A percentile compares a stretch with the other conserved stretches of the same genome.
These are phyloP conservation scores for Trachops cirrhosus DNA, from an alignment of 2,797 vertebrate species.

Conservation along the genomic window DNA sequence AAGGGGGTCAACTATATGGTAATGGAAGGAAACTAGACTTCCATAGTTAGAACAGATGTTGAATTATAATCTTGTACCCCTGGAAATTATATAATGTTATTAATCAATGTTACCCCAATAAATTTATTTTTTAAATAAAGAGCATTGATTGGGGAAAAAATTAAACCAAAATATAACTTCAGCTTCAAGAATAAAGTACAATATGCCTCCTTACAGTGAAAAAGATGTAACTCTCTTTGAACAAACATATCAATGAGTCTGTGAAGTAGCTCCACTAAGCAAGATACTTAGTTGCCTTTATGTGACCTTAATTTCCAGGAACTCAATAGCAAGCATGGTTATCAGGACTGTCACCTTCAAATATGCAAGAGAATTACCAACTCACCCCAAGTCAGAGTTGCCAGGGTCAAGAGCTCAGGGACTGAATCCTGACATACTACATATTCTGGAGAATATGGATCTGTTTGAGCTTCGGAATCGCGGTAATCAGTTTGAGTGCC, in stretches of 20 bases:
- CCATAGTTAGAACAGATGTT: background rate
- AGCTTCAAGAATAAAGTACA: background rate
- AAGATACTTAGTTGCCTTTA: background rate
- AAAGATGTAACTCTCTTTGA: background rate
- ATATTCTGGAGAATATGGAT: slow-evolving; percentile 93
- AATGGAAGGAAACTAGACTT: background rate
- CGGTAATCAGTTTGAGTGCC: slow-evolving; percentile 95
- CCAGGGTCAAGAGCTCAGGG: slow-evolving; percentile 92
- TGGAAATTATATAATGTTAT: background rate
- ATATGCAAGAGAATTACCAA: slow-evolving; percentile 47
- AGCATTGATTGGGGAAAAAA: background rate
- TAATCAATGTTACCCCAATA: background rate
- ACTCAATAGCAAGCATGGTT: background rate
- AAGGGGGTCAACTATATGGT: background rate
- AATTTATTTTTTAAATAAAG: background rate
- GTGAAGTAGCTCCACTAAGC: background rate
- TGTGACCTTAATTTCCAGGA: background rate
- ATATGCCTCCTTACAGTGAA: background rate
- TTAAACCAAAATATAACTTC: background rate
- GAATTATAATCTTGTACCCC: background rate
- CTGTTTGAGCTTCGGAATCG: slow-evolving; percentile 95
- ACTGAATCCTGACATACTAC: slow-evolving; percentile 83
- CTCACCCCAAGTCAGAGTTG: slow-evolving; percentile 92
- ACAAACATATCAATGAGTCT: background rate
- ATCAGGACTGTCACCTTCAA: background rate